These are phyloP conservation scores for Petromus typicus DNA, from an alignment of 2,113 vertebrate genomes.

Conservation along the genomic window DNA sequence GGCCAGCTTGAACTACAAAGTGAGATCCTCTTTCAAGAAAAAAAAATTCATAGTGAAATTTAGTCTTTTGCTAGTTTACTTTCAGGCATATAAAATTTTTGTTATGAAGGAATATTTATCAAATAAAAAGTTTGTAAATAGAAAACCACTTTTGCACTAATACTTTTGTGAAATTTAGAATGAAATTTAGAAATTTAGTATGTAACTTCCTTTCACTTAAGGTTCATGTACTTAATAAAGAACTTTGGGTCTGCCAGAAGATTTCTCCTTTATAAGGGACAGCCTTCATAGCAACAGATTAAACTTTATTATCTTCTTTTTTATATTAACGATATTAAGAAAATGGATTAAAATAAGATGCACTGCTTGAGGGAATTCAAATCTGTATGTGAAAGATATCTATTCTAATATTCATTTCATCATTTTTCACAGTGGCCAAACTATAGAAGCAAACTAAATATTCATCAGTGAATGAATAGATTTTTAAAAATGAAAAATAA, in stretches of 20 bases:
- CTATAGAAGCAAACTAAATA: neutral
- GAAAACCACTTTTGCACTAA: neutral
- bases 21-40: too few species aligned
- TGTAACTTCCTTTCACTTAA: neutral
- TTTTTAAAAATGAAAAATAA: neutral
- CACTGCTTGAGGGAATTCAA: neutral
- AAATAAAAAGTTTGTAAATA: slow-evolving; percentile 27
- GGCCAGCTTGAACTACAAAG: too few species aligned
- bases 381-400: neutral
- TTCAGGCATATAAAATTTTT: neutral
- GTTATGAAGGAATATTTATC: neutral
- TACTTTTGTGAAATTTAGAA: neutral
- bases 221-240: neutral
- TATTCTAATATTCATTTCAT: neutral
- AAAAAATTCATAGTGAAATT: neutral
- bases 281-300: neutral
- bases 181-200: neutral
- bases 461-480: too few species aligned
- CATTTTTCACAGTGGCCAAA: neutral
- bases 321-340: neutral
- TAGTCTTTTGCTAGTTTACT: slow-evolving; percentile 21
- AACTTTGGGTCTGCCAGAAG: neutral
- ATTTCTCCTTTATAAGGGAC: neutral
- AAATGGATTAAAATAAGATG: neutral
- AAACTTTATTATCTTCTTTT: neutral